phyloP scores from a whole-genome alignment of 2,113 vertebrate genomes.

The Calyptomena viridis region DNA sequence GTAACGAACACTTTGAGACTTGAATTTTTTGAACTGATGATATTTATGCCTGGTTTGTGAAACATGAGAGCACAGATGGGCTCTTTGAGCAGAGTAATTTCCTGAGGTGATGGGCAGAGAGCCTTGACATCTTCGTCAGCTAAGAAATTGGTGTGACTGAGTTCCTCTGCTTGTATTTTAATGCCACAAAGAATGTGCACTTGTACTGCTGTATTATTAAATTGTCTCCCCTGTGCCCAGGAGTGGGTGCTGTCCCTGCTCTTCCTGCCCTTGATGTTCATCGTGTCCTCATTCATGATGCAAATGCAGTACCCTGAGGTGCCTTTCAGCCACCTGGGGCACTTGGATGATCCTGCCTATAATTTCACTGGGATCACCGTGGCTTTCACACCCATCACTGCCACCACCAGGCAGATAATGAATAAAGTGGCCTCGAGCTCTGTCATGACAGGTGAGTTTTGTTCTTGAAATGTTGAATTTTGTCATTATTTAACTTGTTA shows the following conservation, averaged over 20 bases:
- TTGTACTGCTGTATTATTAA: rapidly evolving
- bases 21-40: too few relatives aligned
- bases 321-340: conserved; percentile 18
- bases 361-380: conserved; percentile 1
- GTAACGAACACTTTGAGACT: neutral
- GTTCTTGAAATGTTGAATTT: neutral
- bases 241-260: conserved; percentile 65
- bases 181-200: rapidly evolving
- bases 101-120: neutral
- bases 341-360: conserved; percentile 40
- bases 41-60: neutral
- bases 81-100: neutral
- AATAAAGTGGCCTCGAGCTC: conserved; percentile 43
- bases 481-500: neutral
- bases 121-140: rapidly evolving
- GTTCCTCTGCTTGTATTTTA: neutral
- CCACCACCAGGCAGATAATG: conserved; percentile 55
- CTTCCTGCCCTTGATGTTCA: neutral
- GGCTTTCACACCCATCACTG: conserved; percentile 42
- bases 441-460: conserved; percentile 45
- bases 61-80: neutral
- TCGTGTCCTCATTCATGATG: rapidly evolving
- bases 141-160: rapidly evolving
- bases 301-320: neutral
- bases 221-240: neutral